Base-by-base conservation (phyloP, 64 coral and sea anemone genomes). In the Stichodactyla mertensii region DNA sequence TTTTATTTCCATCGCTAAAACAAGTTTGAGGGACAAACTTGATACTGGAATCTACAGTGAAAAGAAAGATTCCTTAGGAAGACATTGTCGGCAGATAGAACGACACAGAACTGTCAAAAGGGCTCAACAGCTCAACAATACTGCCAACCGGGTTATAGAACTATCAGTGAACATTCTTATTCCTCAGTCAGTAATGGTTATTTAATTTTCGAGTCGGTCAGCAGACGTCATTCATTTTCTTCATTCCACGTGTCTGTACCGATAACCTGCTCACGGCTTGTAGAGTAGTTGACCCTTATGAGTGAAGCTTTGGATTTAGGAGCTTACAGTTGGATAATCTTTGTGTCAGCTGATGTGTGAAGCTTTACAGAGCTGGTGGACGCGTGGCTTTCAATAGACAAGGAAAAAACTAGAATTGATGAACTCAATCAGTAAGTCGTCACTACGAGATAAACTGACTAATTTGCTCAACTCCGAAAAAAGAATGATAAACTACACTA, bases 241-340 rank as follows among this genome's bases (percentile, higher is more conserved):
- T 23, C 69, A 74, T 74, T 74, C 69, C 69, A 31, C 69, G 69
- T 74, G 69, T 74, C 22, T 74, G 0, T 9, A 28, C 24, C 12
- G 69, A 74, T 74, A 74, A 74, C 69, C 69, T 74, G 24, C 8
- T 19, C 69, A 31, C 27, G n/a, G 24, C 7, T 74, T 31, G 20
- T 74, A 74, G 22, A 74, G 62, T 66, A 74, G 27, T 74, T 74
- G 69, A 74, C 69, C 69, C 69, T 74, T 74, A 31, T 11, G 24
- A 74, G 69, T 27, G 69, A 31, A 31, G 19, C 64, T 22, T 22
- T 22, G 64, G 64, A 69, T 69, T 69, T 69, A 20, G n/a, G 18
- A 20, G 24, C 24, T 74, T 74, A 74, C 69, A 2, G 24, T 13
- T 9, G 69, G 69, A 74, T 74, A 74, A 74, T 74, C 69, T 70